Conservation (phyloP, 2,888 invertebrate genomes). For the Trissolcus japonicus region DNA sequence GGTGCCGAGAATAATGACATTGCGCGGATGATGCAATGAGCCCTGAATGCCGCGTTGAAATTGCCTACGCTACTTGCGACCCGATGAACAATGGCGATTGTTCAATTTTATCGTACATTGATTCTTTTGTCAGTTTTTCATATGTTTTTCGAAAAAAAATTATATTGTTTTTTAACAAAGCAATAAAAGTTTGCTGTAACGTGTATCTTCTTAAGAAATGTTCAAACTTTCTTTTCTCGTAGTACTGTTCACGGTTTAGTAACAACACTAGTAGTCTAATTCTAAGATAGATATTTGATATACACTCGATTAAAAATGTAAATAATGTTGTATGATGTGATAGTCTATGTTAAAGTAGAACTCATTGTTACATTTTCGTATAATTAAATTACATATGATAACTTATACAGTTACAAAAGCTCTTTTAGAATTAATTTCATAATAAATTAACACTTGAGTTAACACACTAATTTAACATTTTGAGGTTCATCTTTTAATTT, state of each 20-base stretch:
- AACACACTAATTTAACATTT: too few species aligned
- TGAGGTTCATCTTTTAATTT: too few species aligned
- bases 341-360: constrained; percentile 24
- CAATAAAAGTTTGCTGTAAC: too few species aligned
- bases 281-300: too few species aligned
- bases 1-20: constrained; percentile 44
- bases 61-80: constrained; percentile 18
- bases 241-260: too few species aligned
- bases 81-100: constrained; percentile 28
- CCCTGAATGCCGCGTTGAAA: constrained; percentile 29
- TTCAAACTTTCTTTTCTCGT: too few species aligned
- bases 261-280: too few species aligned
- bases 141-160: constrained; percentile 1
- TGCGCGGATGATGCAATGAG: constrained; percentile 40
- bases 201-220: too few species aligned
- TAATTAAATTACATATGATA: constrained; percentile 44
- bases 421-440: too few species aligned
- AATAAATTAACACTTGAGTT: too few species aligned
- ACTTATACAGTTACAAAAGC: not conserved
- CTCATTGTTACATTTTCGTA: constrained; percentile 31
- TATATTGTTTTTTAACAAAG: not conserved
- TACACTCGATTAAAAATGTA: constrained; percentile 19
- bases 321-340: constrained; percentile 38
- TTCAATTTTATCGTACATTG: constrained; percentile 10
- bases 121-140: constrained; percentile 6